These are phyloP conservation scores for Riparia riparia DNA, from an alignment of 2,113 vertebrate species.

Conservation along the genomic window DNA sequence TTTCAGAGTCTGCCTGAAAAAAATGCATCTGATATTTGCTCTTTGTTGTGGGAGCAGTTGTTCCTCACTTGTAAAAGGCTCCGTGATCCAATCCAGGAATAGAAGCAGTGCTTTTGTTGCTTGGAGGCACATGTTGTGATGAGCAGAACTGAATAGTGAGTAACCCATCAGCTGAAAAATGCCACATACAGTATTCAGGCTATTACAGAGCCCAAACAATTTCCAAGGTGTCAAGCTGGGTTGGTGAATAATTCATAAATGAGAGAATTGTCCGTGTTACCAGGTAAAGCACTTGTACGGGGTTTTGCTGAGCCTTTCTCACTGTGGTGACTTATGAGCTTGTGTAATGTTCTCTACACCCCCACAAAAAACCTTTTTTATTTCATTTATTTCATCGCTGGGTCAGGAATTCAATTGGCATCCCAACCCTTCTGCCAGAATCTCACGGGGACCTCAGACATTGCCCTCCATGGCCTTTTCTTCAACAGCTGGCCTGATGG, in stretches of 20 bases:
- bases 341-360: neutral
- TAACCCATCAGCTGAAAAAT: slow-evolving; percentile 22
- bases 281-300: neutral
- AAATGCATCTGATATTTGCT: neutral
- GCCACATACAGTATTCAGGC: neutral
- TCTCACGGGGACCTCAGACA: neutral
- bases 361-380: neutral
- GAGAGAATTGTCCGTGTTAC: neutral
- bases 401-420: neutral
- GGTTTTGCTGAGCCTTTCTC: neutral
- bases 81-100: neutral
- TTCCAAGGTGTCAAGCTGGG: neutral
- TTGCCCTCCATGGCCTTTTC: neutral
- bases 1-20: neutral
- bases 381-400: neutral
- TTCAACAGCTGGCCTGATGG: neutral
- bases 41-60: neutral
- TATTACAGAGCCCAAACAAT: neutral
- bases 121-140: slow-evolving; percentile 13
- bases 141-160: slow-evolving; percentile 5
- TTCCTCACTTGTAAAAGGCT: neutral
- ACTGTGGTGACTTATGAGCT: neutral
- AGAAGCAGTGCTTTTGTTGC: slow-evolving; percentile 42
- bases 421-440: neutral
- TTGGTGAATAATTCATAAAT: slow-evolving; percentile 6